Evolutionary conservation across 2,797 vertebrate species (phyloP).

Genomic region (Bryconaethiops microstoma): DNA sequence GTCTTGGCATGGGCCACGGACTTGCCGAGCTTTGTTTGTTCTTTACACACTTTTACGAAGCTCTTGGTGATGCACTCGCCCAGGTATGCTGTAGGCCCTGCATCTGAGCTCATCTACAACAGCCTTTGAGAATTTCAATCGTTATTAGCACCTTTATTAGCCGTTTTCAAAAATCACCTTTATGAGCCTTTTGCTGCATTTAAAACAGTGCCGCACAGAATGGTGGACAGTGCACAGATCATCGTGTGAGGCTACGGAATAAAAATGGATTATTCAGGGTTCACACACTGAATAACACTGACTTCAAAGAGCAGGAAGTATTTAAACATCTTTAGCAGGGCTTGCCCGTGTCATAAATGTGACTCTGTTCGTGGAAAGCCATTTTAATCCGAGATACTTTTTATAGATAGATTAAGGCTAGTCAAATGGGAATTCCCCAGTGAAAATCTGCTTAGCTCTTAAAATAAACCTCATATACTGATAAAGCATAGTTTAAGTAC

Average conservation of each 20-base stretch:
- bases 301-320: slow-evolving; percentile 53
- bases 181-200: not conserved
- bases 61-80: slow-evolving; percentile 60
- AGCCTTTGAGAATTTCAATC: slow-evolving; percentile 1
- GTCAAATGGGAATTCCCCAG: slow-evolving; percentile 8
- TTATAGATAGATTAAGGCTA: not conserved
- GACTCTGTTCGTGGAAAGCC: slow-evolving; percentile 23
- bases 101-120: slow-evolving; percentile 39
- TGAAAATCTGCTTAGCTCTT: not conserved
- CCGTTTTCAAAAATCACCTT: too few relatives aligned
- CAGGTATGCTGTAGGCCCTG: slow-evolving; percentile 46
- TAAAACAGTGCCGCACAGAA: not conserved
- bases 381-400: slow-evolving; percentile 15
- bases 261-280: slow-evolving; percentile 47
- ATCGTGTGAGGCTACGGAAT: slow-evolving; percentile 18
- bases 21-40: slow-evolving; percentile 62
- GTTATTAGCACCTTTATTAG: slow-evolving; percentile 12
- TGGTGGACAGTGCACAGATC: not conserved
- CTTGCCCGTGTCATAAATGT: slow-evolving; percentile 22
- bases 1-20: slow-evolving; percentile 54
- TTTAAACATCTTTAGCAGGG: slow-evolving; percentile 25
- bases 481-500: not conserved
- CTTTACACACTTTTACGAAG: slow-evolving; percentile 63
- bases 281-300: slow-evolving; percentile 38
- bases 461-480: not conserved